Conservation (phyloP, 2,888 invertebrate species). For the Polymixis lichenea region DNA sequence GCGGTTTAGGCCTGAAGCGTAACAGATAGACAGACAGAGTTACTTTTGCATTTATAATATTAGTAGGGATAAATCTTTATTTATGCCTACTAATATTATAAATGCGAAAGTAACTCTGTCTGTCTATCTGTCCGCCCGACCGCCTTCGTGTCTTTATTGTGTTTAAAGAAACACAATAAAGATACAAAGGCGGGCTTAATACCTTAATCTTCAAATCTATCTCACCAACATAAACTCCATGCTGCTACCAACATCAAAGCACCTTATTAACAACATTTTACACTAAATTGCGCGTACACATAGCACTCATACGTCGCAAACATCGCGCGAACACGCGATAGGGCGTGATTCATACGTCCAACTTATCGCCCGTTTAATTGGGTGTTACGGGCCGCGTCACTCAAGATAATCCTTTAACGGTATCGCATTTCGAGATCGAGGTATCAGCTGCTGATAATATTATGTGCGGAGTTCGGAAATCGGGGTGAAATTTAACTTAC, state of each 20-base stretch:
- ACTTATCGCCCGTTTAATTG: slow-evolving; percentile 83
- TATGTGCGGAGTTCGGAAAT: slow-evolving; percentile 51
- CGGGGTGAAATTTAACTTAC: neutral
- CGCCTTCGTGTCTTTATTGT: too few relatives aligned
- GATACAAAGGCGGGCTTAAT: neutral
- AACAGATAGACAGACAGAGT: too few relatives aligned
- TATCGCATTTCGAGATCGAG: slow-evolving; percentile 77
- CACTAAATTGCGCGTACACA: slow-evolving; percentile 31
- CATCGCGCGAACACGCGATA: slow-evolving; percentile 61
- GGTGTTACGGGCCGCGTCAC: slow-evolving; percentile 81
- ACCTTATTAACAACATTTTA: slow-evolving; percentile 28
- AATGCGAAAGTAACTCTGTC: too few relatives aligned
- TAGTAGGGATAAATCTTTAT: too few relatives aligned
- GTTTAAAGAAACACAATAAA: neutral
- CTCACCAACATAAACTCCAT: neutral
- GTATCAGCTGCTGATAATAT: slow-evolving; percentile 80
- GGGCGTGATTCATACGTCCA: slow-evolving; percentile 76
- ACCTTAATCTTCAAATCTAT: neutral
- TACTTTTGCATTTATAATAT: too few relatives aligned
- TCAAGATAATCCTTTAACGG: slow-evolving; percentile 86
- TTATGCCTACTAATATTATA: too few relatives aligned
- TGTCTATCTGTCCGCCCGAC: too few relatives aligned
- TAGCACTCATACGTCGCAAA: slow-evolving; percentile 66
- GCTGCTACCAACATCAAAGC: neutral
- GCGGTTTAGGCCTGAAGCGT: too few relatives aligned